Evolutionary conservation across 2,797 vertebrate genomes (phyloP), one percentile per base, ranked within the genome.

Genomic region (Notolepis coatsorum): DNA sequence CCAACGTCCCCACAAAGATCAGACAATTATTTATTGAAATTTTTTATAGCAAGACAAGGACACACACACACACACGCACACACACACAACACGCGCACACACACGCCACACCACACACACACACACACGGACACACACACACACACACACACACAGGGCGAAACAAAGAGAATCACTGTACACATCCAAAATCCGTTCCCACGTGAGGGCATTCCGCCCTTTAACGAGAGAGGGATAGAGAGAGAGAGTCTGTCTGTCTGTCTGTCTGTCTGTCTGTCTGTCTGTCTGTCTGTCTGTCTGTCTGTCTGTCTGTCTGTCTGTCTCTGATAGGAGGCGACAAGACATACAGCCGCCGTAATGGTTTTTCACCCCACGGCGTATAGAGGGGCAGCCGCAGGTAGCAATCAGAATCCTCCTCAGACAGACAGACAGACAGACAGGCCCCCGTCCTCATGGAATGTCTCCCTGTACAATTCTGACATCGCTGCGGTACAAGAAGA

Each of bases 221-320:
- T 78, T 82, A 87, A 82, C 78, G 77, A 78, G 80, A 80, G 79
- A 77, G n/a, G n/a, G n/a, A n/a, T n/a, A n/a, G n/a, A n/a, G n/a
- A n/a, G n/a, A n/a, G n/a, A n/a, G n/a, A n/a, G n/a, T n/a, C n/a
- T n/a, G n/a, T n/a, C n/a, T n/a, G n/a, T n/a, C n/a, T n/a, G n/a
- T n/a, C n/a, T n/a, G n/a, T n/a, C n/a, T n/a, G n/a, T n/a, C n/a
- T n/a, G n/a, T n/a, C n/a, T n/a, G n/a, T n/a, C n/a, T n/a, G n/a
- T n/a, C n/a, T n/a, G n/a, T n/a, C n/a, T n/a, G n/a, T n/a, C n/a
- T n/a, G n/a, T n/a, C n/a, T n/a, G n/a, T n/a, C n/a, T n/a, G n/a
- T n/a, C n/a, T n/a, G n/a, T n/a, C n/a, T n/a, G n/a, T n/a, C n/a
- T n/a, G n/a, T n/a, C n/a, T n/a, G n/a, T n/a, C n/a, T n/a, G n/a